phyloP scores from a whole-genome alignment of 2,113 vertebrate species.

The Spizaetus ornatus region DNA sequence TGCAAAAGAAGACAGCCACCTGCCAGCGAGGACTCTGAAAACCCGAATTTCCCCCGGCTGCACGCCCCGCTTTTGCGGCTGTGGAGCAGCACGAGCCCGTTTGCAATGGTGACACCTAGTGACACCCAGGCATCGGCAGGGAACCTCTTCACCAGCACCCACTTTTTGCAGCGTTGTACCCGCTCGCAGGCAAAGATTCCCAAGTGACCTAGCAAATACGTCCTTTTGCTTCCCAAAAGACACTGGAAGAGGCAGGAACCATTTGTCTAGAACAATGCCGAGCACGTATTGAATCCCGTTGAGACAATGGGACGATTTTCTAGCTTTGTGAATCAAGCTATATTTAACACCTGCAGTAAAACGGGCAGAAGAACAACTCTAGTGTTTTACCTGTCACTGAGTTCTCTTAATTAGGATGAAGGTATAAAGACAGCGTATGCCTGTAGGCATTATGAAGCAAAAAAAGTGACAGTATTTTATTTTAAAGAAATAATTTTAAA shows the following conservation, averaged over 20 bases:
- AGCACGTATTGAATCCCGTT: neutral
- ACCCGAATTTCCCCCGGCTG: neutral
- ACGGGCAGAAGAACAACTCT: neutral
- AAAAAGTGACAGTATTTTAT: neutral
- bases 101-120: conserved; percentile 45
- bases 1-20: neutral
- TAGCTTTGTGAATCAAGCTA: neutral
- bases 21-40: neutral
- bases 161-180: neutral
- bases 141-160: neutral
- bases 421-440: neutral
- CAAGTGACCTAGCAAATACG: neutral
- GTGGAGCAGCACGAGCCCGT: neutral
- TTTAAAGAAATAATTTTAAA: neutral
- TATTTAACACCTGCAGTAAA: neutral
- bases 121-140: neutral
- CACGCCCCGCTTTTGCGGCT: neutral
- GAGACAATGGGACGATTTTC: neutral
- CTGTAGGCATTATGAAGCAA: neutral
- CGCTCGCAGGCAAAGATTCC: neutral
- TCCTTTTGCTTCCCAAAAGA: neutral
- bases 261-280: neutral
- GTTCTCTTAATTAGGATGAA: neutral
- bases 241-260: neutral
- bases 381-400: neutral